These are phyloP conservation scores for Adelphocoris suturalis DNA, from an alignment of 2,888 invertebrate genomes.

Conservation along the genomic window DNA sequence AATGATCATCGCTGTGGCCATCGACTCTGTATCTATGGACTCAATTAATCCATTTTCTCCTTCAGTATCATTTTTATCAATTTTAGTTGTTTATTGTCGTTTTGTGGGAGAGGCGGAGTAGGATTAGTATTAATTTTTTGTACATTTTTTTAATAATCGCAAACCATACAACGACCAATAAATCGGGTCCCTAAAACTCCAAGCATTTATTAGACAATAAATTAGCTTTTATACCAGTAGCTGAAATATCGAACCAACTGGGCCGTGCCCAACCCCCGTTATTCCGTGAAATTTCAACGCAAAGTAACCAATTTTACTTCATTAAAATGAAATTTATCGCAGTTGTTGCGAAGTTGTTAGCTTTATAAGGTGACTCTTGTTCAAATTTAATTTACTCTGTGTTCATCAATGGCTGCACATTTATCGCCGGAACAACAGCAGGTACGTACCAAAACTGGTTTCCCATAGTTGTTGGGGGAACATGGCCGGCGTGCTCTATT, in stretches of 20 bases:
- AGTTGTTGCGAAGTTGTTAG: constrained; percentile 4
- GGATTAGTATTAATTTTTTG: constrained; percentile 45
- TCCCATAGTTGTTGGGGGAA: not conserved
- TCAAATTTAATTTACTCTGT: not conserved
- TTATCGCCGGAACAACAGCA: constrained; percentile 88
- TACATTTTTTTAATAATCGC: not conserved
- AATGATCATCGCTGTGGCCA: not conserved
- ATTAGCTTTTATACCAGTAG: constrained; percentile 22
- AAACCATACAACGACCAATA: constrained; percentile 53
- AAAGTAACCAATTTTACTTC: not conserved
- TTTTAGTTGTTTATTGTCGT: constrained; percentile 69
- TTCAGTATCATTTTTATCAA: constrained; percentile 67
- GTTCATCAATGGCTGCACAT: constrained; percentile 84
- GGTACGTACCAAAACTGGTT: constrained; percentile 81
- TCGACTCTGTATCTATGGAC: not conserved
- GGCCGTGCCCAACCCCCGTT: constrained; percentile 12
- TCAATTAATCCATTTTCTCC: not conserved
- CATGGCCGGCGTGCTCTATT: constrained; percentile 38
- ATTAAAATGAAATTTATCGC: constrained; percentile 33
- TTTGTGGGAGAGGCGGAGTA: constrained; percentile 50
- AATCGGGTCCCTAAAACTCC: not conserved
- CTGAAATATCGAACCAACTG: too few relatives aligned
- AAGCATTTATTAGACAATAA: constrained; percentile 51
- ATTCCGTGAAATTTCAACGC: not conserved
- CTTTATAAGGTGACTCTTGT: constrained; percentile 6